Conservation (phyloP, 1,140 invertebrate species). For the Dreissena rostriformis region DNA sequence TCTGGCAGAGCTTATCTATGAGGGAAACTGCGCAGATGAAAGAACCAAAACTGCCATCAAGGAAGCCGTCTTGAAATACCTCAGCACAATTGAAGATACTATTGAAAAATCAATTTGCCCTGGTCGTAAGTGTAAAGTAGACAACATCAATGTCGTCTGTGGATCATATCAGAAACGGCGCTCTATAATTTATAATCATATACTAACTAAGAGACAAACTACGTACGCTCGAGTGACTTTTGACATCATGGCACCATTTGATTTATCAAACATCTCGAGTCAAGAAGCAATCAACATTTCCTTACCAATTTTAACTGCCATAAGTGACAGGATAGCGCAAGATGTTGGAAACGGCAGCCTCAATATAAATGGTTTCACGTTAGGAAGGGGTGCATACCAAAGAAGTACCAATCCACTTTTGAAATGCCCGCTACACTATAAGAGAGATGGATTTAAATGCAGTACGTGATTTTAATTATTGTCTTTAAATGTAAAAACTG, state of each 20-base stretch:
- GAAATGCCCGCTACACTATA: not conserved
- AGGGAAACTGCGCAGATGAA: conserved; percentile 22
- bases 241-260: not conserved
- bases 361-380: not conserved
- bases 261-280: not conserved
- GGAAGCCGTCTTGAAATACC: not conserved
- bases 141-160: conserved; percentile 19
- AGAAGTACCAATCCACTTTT: not conserved
- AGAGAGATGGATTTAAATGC: conserved; percentile 1
- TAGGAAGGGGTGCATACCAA: not conserved
- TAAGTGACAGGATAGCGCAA: not conserved
- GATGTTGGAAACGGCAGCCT: not conserved
- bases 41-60: conserved; percentile 1
- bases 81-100: conserved; percentile 1
- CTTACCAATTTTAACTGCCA: not conserved
- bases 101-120: conserved; percentile 20
- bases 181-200: not conserved
- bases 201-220: not conserved
- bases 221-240: not conserved
- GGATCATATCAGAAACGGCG: not conserved
- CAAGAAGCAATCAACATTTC: not conserved
- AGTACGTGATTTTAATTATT: not conserved
- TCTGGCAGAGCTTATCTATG: conserved; percentile 18
- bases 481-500: too few relatives aligned
- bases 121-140: conserved; percentile 1